Evolutionary conservation across 2,113 vertebrate genomes (phyloP), one percentile per base, ranked within the genome.

Genomic region (Lamprotornis superbus): DNA sequence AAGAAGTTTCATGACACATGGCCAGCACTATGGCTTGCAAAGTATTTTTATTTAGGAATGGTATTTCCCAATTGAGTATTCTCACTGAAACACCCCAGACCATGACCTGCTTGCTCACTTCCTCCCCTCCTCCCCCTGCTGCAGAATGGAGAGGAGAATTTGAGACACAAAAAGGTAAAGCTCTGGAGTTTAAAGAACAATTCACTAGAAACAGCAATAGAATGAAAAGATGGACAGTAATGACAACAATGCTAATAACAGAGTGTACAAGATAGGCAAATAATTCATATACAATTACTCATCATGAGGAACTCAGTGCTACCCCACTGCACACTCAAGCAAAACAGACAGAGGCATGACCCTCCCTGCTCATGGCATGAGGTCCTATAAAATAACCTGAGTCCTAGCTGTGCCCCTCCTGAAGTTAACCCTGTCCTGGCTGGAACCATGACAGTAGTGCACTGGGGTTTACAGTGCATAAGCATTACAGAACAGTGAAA

Each of bases 291-390:
- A 5, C 9, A n/a, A 50, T 59, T 28, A 6, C 15, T 40, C 44
- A 50, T 31, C 53, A 7, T 5, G 15, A 22, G 5, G 30, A 40
- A 22, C 9, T 10, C 22, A 40, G 17, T 0, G 1, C 25, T 52
- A 44, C 5, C 27, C 17, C 33, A 31, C 39, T 10, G 9, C 13
- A 31, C 68, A 63, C 21, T 27, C 46, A 19, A 40, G 16, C 12
- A 37, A 56, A 67, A 24, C 11, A 28, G 37, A 65, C 7, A 31
- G 39, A 65, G 20, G 31, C 4, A 31, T 46, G 6, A 46, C 27
- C 4, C 4, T 0, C 7, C 5, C 11, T 37, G 61, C 19, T 14
- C 12, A 12, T 31, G 40, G 16, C 1, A 2, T 20, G 20, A 55
- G 27, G 12, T 46, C 40, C 10, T 37, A 15, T 31, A 31, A 27